Evolutionary conservation across 53 echinoderm and acorn worm species (phyloP), one percentile per base, ranked within the genome.

Genomic region (Mesocentrotus franciscanus): DNA sequence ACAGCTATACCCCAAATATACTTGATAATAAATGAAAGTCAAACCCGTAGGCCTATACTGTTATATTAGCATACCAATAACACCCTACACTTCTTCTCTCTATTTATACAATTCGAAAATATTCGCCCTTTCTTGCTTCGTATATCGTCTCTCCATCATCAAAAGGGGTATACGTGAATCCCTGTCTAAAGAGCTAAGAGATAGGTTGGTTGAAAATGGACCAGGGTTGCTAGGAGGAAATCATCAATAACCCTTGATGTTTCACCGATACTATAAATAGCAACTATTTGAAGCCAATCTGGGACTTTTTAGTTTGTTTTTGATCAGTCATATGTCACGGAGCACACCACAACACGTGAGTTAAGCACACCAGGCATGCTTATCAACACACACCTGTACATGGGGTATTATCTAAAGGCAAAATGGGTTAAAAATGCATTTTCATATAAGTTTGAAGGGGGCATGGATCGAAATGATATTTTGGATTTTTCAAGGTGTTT

Each of bases 241-340:
- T 81, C 81, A 36, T 81, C 42, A 81, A 81, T 81, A 81, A 81
- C 36, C 81, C 42, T 39, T 42, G 36, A 81, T 42, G 42, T 81
- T 79, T 81, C 81, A 81, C 20, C 42, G 81, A 81, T 81, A 36
- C 81, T 81, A 81, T 29, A 81, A 39, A 81, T 81, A 81, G 81
- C 18, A 39, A 18, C 42, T 81, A 81, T 81, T 20, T 81, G 76
- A 33, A 76, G 33, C 76, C 81, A 39, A 81, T 81, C 18, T 81
- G 20, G 81, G 42, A 42, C 36, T 81, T 81, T 81, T 42, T 22
- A 27, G 36, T 42, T 42, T 13, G 17, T 39, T 81, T 39, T 39
- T 81, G 81, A 81, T 81, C 36, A 39, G 81, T 81, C 81, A 81
- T 81, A 36, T 81, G 33, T 81, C 42, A 81, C 36, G 14, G 33